These are phyloP conservation scores for Sipunculus nudus DNA, from an alignment of 2,888 invertebrate genomes.

Conservation along the genomic window DNA sequence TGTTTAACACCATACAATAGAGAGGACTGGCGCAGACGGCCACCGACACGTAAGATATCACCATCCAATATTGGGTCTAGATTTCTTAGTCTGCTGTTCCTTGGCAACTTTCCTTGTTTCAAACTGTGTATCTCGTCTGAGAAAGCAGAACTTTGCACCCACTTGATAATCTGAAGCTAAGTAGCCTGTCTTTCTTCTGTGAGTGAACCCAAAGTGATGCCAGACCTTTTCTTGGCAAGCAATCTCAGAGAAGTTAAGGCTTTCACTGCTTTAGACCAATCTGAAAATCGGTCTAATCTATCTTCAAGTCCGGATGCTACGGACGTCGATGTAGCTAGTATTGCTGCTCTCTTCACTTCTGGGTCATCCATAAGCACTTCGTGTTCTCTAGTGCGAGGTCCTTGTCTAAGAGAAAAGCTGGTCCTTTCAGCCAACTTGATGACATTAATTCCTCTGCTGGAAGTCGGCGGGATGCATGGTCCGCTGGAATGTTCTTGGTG, in stretches of 20 bases:
- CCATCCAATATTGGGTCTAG: no score
- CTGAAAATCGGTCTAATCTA: neutral
- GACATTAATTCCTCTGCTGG: conserved; percentile 16
- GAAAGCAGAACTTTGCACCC: no score
- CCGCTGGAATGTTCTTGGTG: conserved; percentile 52
- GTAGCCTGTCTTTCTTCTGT: neutral
- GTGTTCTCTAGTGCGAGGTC: neutral
- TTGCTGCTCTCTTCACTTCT: neutral
- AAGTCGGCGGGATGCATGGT: conserved; percentile 44
- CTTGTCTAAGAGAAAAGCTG: conserved; percentile 23
- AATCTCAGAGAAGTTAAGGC: neutral
- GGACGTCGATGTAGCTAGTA: no score
- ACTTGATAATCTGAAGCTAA: neutral
- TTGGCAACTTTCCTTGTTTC: neutral
- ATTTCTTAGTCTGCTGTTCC: neutral
- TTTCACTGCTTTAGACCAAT: neutral
- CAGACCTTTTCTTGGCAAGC: neutral
- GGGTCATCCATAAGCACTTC: conserved; percentile 1
- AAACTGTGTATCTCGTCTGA: no score
- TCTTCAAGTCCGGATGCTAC: neutral
- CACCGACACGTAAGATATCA: no score
- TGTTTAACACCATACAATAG: neutral
- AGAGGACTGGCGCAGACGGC: no score
- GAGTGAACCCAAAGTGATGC: neutral
- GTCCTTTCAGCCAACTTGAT: conserved; percentile 22